A percentile compares a stretch with the other conserved stretches of the same genome.
These are phyloP conservation scores for Lasiommata megera DNA, from an alignment of 2,888 invertebrate genomes.

Conservation along the genomic window DNA sequence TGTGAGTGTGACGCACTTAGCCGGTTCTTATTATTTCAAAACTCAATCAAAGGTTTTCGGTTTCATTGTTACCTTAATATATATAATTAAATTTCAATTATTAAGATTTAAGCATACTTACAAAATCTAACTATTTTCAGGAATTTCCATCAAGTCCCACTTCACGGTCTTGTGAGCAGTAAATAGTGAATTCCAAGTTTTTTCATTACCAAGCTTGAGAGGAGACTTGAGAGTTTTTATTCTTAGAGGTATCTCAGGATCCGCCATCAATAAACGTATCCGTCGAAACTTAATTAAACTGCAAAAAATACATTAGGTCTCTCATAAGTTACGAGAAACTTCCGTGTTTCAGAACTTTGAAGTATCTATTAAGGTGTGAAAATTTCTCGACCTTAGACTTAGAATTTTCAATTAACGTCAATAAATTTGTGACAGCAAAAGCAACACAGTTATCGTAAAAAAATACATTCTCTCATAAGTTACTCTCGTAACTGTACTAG, in stretches of 20 bases:
- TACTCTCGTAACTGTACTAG: not conserved
- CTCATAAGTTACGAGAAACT: not conserved
- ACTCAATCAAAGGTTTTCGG: no score
- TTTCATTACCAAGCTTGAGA: slow-evolving; percentile 14
- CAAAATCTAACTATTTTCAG: no score
- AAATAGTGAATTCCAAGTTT: slow-evolving; percentile 3
- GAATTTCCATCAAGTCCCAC: no score
- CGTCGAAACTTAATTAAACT: slow-evolving; percentile 32
- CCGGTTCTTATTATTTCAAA: no score
- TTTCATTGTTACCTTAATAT: no score
- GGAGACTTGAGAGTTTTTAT: slow-evolving; percentile 10
- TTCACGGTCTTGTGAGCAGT: not conserved
- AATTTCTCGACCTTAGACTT: no score
- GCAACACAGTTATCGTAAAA: no score
- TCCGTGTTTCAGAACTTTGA: not conserved
- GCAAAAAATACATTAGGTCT: slow-evolving; percentile 17
- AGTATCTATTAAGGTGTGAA: not conserved
- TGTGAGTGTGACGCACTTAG: no score
- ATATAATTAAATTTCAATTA: no score
- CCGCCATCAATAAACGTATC: slow-evolving; percentile 27
- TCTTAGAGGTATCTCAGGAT: not conserved
- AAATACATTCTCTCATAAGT: no score
- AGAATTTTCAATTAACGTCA: not conserved
- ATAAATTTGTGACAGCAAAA: no score
- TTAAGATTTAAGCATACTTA: no score